phyloP scores from a whole-genome alignment of 2,113 vertebrate genomes.

The zebrafish (Danio rerio) region GRCz12tu NC_133190.1:36755501-36756000 shows the following conservation, averaged over 20 bases:
- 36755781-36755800: constrained; percentile 52
- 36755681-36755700: constrained; percentile 31
- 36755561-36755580: constrained; percentile 35
- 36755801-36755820: constrained; percentile 72
- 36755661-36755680: constrained; percentile 71
- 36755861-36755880: constrained; percentile 22
- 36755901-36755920: neutral
- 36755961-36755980: neutral
- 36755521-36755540: constrained; percentile 65
- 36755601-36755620: constrained; percentile 70
- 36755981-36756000: neutral
- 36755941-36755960: neutral
- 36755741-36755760: constrained; percentile 24
- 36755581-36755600: constrained; percentile 45
- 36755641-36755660: constrained; percentile 73
- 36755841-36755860: constrained; percentile 39
- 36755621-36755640: constrained; percentile 83
- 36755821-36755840: constrained; percentile 69
- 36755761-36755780: constrained; percentile 36
- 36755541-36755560: constrained; percentile 35
- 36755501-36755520: constrained; percentile 72
- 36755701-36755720: constrained; percentile 36
- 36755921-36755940: neutral
- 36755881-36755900: neutral
- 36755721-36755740: constrained; percentile 51